These are phyloP conservation scores for Nycticryphes semicollaris DNA, from an alignment of 2,113 vertebrate genomes.

Conservation along the genomic window DNA sequence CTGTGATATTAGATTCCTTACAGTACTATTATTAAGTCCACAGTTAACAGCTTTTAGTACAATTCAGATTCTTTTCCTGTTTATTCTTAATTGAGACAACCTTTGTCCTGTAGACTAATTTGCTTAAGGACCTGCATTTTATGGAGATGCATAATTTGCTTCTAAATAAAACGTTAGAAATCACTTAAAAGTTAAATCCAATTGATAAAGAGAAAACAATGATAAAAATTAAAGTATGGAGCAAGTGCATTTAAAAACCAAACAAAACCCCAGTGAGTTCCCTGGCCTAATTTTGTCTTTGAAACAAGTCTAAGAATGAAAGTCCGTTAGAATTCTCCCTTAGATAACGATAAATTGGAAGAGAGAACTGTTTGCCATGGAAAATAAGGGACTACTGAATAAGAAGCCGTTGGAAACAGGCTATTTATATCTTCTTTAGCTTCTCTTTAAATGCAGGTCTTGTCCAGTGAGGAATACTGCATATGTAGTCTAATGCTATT, in stretches of 20 bases:
- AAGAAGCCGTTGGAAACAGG: background rate
- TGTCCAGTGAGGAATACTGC: background rate
- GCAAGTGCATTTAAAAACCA: background rate
- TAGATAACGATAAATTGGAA: background rate
- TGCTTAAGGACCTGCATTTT: background rate
- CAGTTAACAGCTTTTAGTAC: background rate
- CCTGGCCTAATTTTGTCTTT: background rate
- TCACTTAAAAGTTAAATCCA: background rate
- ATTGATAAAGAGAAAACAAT: background rate
- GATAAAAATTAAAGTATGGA: background rate
- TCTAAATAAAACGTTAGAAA: background rate
- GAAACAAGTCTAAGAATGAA: background rate
- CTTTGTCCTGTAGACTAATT: background rate
- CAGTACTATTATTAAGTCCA: background rate
- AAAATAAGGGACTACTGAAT: background rate
- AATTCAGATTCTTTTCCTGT: background rate
- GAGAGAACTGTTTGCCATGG: background rate
- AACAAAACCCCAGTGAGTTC: background rate
- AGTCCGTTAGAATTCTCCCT: background rate
- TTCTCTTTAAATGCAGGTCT: slow-evolving; percentile 15
- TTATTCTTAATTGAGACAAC: background rate
- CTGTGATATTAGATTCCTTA: background rate
- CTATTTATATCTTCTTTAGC: background rate
- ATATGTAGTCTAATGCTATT: background rate
- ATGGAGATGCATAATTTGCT: background rate